These are phyloP conservation scores for Diadema setosum DNA, from an alignment of 35 echinoderm and acorn worm species.

Conservation along the genomic window DNA sequence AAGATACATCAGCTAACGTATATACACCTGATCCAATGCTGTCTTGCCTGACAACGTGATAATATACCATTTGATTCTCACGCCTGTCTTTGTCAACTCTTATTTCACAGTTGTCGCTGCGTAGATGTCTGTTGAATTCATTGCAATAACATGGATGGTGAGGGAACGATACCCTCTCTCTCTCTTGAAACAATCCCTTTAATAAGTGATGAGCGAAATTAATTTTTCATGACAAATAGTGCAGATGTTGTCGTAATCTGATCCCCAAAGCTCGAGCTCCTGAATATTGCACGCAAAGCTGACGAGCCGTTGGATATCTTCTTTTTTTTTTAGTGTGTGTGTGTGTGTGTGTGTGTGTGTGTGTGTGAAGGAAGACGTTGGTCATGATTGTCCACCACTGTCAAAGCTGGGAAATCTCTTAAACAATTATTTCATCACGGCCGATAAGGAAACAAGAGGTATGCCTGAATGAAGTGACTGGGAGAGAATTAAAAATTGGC, in stretches of 20 bases:
- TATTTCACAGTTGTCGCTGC: too few species aligned
- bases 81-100: too few species aligned
- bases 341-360: too few species aligned
- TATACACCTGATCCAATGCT: too few species aligned
- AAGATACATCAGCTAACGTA: too few species aligned
- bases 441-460: neutral
- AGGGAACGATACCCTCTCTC: too few species aligned
- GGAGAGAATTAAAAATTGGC: neutral
- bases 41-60: too few species aligned
- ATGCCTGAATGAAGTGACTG: neutral
- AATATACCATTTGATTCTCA: too few species aligned
- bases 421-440: neutral
- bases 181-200: neutral
- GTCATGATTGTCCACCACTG: neutral
- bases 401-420: neutral
- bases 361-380: neutral
- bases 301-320: neutral
- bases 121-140: too few species aligned
- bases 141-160: too few species aligned
- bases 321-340: too few species aligned
- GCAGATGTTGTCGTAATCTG: conserved; percentile 5
- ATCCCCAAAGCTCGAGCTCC: neutral
- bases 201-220: conserved; percentile 11
- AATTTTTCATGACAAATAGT: conserved; percentile 12
- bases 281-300: conserved; percentile 6